Evolutionary conservation across 2,113 vertebrate genomes (phyloP).

Genomic region (Henicopernis longicauda): DNA sequence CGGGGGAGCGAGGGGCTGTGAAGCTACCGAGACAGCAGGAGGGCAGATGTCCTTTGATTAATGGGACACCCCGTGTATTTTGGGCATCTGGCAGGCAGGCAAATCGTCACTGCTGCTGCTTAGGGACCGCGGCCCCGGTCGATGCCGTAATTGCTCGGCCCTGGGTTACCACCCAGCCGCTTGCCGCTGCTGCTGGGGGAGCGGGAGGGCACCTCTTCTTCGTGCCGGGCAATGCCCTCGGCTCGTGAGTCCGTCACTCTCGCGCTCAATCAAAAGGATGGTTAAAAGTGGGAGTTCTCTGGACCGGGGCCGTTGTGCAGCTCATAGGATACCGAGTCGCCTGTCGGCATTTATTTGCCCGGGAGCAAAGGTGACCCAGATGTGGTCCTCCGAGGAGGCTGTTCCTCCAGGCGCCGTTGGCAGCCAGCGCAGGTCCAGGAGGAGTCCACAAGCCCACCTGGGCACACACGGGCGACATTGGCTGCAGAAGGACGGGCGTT

Average conservation of each 20-base stretch:
- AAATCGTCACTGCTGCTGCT: background rate
- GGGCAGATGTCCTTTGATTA: slow-evolving; percentile 15
- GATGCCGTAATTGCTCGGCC: background rate
- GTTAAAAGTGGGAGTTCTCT: background rate
- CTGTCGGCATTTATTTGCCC: rapidly evolving
- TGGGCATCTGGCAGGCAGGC: background rate
- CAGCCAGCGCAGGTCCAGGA: background rate
- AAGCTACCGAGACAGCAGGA: background rate
- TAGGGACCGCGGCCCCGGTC: background rate
- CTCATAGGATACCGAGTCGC: background rate
- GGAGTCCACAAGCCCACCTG: background rate
- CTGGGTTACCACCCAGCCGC: background rate
- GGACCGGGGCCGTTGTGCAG: rapidly evolving
- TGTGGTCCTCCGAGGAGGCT: rapidly evolving
- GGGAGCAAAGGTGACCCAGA: background rate
- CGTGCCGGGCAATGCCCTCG: background rate
- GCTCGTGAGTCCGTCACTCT: rapidly evolving
- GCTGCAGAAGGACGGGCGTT: rapidly evolving
- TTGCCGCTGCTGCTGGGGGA: background rate
- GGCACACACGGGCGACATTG: rapidly evolving
- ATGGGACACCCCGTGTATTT: background rate
- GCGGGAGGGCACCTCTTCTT: background rate
- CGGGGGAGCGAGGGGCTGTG: background rate
- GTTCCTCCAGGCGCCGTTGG: background rate
- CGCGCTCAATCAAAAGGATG: rapidly evolving